Conservation (phyloP, 2,797 vertebrate species). For the Alfaro cultratus region DNA sequence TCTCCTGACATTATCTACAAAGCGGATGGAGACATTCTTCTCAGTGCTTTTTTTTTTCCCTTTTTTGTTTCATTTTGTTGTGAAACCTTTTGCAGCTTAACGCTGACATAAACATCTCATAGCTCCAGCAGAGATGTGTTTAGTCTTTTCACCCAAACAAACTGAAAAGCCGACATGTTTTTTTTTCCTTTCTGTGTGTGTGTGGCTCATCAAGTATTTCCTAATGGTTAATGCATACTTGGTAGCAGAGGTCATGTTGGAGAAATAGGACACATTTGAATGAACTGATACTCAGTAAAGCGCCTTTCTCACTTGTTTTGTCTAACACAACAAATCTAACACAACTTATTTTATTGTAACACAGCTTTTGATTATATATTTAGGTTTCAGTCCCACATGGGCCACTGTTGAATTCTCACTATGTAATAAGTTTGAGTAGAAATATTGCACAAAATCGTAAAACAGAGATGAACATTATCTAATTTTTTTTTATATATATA, state of each 20-base stretch:
- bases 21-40: constrained; percentile 44
- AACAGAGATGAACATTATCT: neutral
- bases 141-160: constrained; percentile 39
- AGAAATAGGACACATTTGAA: constrained; percentile 50
- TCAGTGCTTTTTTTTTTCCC: constrained; percentile 50
- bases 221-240: constrained; percentile 60
- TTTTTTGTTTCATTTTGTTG: constrained; percentile 49
- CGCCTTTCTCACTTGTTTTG: constrained; percentile 14
- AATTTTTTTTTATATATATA: no score
- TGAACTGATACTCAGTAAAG: constrained; percentile 1
- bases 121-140: constrained; percentile 46
- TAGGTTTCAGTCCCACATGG: neutral
- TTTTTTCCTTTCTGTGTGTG: constrained; percentile 54
- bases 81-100: constrained; percentile 53
- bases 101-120: constrained; percentile 54
- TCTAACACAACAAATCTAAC: constrained; percentile 32
- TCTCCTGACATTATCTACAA: constrained; percentile 58
- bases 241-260: constrained; percentile 52
- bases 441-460: neutral
- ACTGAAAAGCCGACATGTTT: constrained; percentile 35
- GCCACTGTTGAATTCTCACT: neutral
- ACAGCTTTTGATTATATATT: constrained; percentile 32
- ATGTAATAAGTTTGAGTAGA: neutral
- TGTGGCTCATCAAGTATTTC: constrained; percentile 34
- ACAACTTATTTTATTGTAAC: constrained; percentile 28